Conservation (phyloP, 1,140 invertebrate species). For the Tenebrio molitor region DNA sequence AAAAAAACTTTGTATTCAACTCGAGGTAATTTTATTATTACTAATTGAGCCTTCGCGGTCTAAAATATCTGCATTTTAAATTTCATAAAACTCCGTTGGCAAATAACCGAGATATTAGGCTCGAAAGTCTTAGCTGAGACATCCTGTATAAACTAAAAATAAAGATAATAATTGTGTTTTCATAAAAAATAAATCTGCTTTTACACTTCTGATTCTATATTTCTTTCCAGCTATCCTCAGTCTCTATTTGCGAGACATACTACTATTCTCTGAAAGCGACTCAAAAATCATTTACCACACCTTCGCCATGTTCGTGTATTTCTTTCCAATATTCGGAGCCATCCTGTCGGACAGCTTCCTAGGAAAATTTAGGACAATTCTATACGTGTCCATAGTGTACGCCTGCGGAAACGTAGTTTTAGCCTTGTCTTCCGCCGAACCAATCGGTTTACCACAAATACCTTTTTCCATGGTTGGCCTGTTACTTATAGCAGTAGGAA, state of each 20-base stretch:
- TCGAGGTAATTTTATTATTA: no score
- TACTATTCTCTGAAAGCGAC: constrained; percentile 75
- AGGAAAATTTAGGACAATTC: constrained; percentile 90
- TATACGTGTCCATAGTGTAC: constrained; percentile 91
- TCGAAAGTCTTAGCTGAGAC: no score
- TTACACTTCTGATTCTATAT: constrained; percentile 16
- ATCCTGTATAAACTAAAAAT: no score
- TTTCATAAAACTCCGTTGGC: no score
- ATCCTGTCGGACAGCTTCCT: constrained; percentile 89
- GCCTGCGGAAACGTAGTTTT: constrained; percentile 86
- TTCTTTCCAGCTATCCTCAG: constrained; percentile 82
- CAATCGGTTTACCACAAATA: constrained; percentile 69
- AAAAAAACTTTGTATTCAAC: no score
- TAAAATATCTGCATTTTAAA: no score
- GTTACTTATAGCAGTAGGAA: constrained; percentile 87
- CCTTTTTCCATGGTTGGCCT: constrained; percentile 84
- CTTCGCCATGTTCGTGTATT: constrained; percentile 88
- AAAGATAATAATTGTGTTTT: no score
- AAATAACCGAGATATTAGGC: no score
- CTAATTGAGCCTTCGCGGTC: no score
- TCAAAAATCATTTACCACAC: constrained; percentile 87
- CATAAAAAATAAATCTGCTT: no score
- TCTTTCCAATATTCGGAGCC: constrained; percentile 89
- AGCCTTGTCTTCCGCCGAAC: constrained; percentile 77
- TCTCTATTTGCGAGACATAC: constrained; percentile 80